Base-by-base conservation (phyloP, 1,140 invertebrate genomes). In the Drosophila yakuba region DNA sequence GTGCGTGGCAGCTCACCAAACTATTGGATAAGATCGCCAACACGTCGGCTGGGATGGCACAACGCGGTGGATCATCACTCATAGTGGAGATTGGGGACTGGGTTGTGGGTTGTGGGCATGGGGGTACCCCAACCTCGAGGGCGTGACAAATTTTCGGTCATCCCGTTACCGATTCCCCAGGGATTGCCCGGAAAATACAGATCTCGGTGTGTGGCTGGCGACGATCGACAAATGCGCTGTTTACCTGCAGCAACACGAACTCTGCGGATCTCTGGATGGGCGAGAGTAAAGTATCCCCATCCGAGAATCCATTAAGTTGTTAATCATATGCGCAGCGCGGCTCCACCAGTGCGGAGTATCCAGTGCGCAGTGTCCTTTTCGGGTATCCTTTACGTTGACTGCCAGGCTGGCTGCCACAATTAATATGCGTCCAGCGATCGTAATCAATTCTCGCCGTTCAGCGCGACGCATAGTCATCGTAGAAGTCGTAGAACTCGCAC, bases 391-490 rank as follows among this genome's bases (percentile, higher is more conserved):
- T 88, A 52, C 83, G 67, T 50, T 60, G 77, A 25, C 56, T 50
- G 15, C 25, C 28, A 28, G 8, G 17, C 45, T 11, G 28, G 25
- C 73, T 88, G 84, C 73, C 80, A 84, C 84, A 89, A 89, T 89
- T 89, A 89, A 89, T 89, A 89, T 89, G 84, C 84, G 85, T 89
- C 84, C 84, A 89, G 84, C 80, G 84, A 89, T 89, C 84, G 84
- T 89, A 89, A 89, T 89, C 84, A 89, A 89, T 89, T 89, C 84
- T 89, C 44, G 59, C 32, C 8, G 32, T 32, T 32, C 67, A 71
- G 61, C 28, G 39, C 66, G 48, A 47, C 62, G 66, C 67, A 88
- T 89, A 80, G 79, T 89, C 62, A 60, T 58, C 77, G 66, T 76
- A 71, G 68, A 71, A 23, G 51, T 57, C 35, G 43, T 28, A 20